phyloP scores from a whole-genome alignment of 2,888 invertebrate species.

The Meliscaeva auricollis region DNA sequence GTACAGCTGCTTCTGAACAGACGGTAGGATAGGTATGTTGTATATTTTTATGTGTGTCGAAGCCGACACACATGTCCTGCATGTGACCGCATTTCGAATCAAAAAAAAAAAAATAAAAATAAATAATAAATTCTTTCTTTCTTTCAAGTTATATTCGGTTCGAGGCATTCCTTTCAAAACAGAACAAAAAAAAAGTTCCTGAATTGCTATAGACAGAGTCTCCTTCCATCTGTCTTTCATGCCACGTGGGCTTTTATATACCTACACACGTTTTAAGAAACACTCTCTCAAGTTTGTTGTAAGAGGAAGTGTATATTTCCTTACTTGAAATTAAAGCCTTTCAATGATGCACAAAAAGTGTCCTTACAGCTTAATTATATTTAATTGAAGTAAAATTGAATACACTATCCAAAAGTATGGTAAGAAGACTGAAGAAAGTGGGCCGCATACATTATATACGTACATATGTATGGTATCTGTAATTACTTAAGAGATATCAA shows the following conservation, averaged over 20 bases:
- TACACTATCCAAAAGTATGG: background rate
- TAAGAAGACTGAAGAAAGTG: constrained; percentile 47
- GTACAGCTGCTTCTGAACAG: constrained; percentile 40
- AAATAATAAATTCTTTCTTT: background rate
- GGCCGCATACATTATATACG: constrained; percentile 19
- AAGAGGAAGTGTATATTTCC: constrained; percentile 21
- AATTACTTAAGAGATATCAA: constrained; percentile 16
- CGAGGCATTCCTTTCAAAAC: constrained; percentile 7
- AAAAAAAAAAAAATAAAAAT: background rate
- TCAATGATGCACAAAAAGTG: constrained; percentile 16
- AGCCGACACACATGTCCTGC: constrained; percentile 43
- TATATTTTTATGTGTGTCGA: background rate
- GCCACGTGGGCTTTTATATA: constrained; percentile 7
- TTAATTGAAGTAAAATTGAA: constrained; percentile 64
- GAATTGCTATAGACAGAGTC: background rate
- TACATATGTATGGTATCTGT: background rate
- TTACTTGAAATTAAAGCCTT: constrained; percentile 29
- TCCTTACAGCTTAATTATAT: constrained; percentile 65
- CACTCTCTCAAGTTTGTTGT: no score
- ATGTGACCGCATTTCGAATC: constrained; percentile 39
- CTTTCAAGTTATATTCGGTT: constrained; percentile 34
- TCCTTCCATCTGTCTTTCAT: constrained; percentile 34
- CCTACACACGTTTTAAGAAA: background rate
- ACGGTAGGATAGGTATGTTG: background rate
- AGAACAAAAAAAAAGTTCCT: constrained; percentile 1